Evolutionary conservation across 2,888 invertebrate genomes (phyloP).

Genomic region (Sarcophaga caerulescens): DNA sequence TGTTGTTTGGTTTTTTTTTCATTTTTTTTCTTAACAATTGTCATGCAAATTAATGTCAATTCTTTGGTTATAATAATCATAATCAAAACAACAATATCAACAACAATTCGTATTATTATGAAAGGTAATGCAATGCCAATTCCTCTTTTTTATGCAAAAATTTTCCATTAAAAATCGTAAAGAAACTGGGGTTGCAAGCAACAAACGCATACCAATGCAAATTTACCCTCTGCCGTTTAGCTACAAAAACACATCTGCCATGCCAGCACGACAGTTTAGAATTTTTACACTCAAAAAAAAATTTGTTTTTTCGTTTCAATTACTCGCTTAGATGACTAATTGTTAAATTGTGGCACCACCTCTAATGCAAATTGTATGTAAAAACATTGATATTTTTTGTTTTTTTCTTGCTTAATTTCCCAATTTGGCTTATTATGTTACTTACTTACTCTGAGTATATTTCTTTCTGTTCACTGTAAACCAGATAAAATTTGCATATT

Average conservation of each 20-base stretch:
- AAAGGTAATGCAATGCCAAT: slow-evolving; percentile 40
- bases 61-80: slow-evolving; percentile 43
- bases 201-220: background rate
- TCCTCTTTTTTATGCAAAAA: slow-evolving; percentile 52
- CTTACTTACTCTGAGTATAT: background rate
- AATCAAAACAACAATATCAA: slow-evolving; percentile 30
- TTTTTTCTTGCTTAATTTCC: slow-evolving; percentile 27
- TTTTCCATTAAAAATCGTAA: slow-evolving; percentile 20
- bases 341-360: background rate
- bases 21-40: slow-evolving; percentile 23
- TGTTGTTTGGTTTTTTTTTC: slow-evolving; percentile 10
- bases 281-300: slow-evolving; percentile 33
- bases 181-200: slow-evolving; percentile 63
- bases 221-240: background rate
- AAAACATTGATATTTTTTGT: slow-evolving; percentile 1
- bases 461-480: slow-evolving; percentile 50
- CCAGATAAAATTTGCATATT: slow-evolving; percentile 65
- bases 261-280: slow-evolving; percentile 8
- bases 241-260: slow-evolving; percentile 36
- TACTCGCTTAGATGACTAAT: background rate
- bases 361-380: background rate
- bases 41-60: slow-evolving; percentile 65
- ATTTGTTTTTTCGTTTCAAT: no score
- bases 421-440: slow-evolving; percentile 53
- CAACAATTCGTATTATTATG: slow-evolving; percentile 48